Conservation (phyloP, 2,113 vertebrate genomes). For the Aegithalos caudatus region DNA sequence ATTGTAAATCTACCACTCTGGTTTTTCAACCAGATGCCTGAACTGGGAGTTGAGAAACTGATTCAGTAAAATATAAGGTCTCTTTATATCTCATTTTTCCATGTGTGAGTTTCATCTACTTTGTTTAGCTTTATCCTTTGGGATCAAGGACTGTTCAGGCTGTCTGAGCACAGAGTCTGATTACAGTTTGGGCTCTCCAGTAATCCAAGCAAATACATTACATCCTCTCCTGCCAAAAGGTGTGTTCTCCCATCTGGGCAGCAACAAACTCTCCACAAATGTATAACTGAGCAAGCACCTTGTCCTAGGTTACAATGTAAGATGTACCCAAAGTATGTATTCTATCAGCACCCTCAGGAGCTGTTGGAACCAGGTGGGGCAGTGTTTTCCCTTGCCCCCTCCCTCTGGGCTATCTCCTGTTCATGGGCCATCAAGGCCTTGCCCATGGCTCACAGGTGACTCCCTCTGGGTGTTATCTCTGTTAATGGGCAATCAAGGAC, state of each 20-base stretch:
- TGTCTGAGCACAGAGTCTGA: not conserved
- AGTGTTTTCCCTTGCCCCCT: no score
- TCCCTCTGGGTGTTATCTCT: no score
- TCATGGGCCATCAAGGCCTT: no score
- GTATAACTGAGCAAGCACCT: not conserved
- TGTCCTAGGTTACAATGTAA: no score
- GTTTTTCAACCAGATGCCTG: not conserved
- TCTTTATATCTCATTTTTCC: not conserved
- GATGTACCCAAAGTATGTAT: no score
- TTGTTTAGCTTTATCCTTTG: not conserved
- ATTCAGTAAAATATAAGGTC: not conserved
- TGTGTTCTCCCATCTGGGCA: not conserved
- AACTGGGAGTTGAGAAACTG: conserved; percentile 3
- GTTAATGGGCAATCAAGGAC: no score
- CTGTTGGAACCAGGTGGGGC: no score
- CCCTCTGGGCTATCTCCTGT: no score
- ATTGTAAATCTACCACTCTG: not conserved
- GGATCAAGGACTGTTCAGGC: not conserved
- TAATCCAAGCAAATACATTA: not conserved
- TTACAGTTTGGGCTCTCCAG: not conserved
- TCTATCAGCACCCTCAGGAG: no score
- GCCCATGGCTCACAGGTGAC: no score
- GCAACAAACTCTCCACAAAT: not conserved
- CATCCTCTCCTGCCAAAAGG: not conserved
- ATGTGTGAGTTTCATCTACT: not conserved